phyloP scores from a whole-genome alignment of 2,888 invertebrate genomes.

The Ctenicera cuprea region DNA sequence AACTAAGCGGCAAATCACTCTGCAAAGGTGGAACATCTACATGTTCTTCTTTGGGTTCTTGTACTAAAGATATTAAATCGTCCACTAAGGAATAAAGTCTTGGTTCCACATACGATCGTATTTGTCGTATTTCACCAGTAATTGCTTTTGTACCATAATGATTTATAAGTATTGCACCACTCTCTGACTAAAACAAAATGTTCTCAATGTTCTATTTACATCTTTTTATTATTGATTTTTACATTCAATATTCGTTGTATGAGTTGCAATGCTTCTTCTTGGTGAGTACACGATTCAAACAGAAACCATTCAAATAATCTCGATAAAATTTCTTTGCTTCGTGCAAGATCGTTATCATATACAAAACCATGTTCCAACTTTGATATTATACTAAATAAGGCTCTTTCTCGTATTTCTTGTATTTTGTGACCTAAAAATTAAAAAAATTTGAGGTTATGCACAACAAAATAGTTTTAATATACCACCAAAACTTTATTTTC shows the following conservation, averaged over 20 bases:
- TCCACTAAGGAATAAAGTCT: slow-evolving; percentile 71
- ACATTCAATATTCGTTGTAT: slow-evolving; percentile 77
- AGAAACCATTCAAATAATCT: slow-evolving; percentile 80
- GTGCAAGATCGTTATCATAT: slow-evolving; percentile 77
- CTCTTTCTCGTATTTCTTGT: slow-evolving; percentile 70
- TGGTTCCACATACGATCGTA: slow-evolving; percentile 71
- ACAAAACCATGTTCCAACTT: slow-evolving; percentile 80
- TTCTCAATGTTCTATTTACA: no score
- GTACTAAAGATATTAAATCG: slow-evolving; percentile 72
- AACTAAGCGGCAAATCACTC: slow-evolving; percentile 70
- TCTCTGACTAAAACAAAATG: slow-evolving; percentile 71
- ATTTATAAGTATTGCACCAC: slow-evolving; percentile 74
- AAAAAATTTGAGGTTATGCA: slow-evolving; percentile 30
- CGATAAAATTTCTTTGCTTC: slow-evolving; percentile 76
- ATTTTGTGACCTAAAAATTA: slow-evolving; percentile 68
- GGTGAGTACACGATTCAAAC: slow-evolving; percentile 74
- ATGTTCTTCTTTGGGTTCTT: slow-evolving; percentile 66
- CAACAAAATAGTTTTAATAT: background rate
- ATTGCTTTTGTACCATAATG: slow-evolving; percentile 73
- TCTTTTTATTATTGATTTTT: slow-evolving; percentile 52
- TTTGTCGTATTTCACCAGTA: slow-evolving; percentile 70
- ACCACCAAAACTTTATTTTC: background rate
- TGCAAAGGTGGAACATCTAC: slow-evolving; percentile 72
- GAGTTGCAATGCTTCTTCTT: slow-evolving; percentile 77
- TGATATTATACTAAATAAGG: slow-evolving; percentile 71